Evolutionary conservation across 1,140 invertebrate species (phyloP).

Genomic region (Meloidogyne chitwoodi): DNA sequence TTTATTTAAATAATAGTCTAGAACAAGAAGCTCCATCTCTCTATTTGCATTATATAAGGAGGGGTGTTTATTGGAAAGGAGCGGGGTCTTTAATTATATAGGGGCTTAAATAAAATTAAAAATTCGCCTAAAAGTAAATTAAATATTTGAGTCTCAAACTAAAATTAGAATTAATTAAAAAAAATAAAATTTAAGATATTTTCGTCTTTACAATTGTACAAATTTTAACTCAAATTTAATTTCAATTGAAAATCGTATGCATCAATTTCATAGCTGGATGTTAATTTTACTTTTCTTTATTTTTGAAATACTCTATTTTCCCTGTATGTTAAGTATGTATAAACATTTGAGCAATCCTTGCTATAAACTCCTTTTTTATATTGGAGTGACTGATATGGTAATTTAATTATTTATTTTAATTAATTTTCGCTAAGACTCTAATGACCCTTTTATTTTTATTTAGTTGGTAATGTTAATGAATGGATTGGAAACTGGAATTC

Average conservation of each 20-base stretch:
- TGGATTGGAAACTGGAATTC: conserved; percentile 7
- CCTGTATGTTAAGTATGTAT: conserved; percentile 24
- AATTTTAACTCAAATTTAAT: conserved; percentile 26
- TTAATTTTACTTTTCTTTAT: conserved; percentile 25
- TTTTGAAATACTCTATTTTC: conserved; percentile 25
- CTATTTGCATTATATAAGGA: too few species aligned
- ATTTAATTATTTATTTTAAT: background rate
- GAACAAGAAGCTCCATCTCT: too few species aligned
- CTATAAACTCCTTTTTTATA: conserved; percentile 30
- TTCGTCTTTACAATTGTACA: conserved; percentile 33
- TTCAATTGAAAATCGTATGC: conserved; percentile 27
- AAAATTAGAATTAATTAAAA: too few species aligned
- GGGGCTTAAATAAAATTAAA: too few species aligned
- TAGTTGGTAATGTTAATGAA: conserved; percentile 18
- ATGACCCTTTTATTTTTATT: too few species aligned
- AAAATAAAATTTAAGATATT: background rate
- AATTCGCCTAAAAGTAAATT: background rate
- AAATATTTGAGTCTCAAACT: background rate
- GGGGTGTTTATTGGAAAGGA: too few species aligned
- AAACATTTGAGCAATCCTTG: conserved; percentile 24
- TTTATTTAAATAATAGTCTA: too few species aligned
- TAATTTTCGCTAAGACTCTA: background rate
- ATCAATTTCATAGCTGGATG: conserved; percentile 7
- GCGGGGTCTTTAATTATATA: too few species aligned
- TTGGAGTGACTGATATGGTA: conserved; percentile 20